These are phyloP conservation scores for Machaerirhynchus nigripectus DNA, from an alignment of 2,113 vertebrate genomes.

Conservation along the genomic window DNA sequence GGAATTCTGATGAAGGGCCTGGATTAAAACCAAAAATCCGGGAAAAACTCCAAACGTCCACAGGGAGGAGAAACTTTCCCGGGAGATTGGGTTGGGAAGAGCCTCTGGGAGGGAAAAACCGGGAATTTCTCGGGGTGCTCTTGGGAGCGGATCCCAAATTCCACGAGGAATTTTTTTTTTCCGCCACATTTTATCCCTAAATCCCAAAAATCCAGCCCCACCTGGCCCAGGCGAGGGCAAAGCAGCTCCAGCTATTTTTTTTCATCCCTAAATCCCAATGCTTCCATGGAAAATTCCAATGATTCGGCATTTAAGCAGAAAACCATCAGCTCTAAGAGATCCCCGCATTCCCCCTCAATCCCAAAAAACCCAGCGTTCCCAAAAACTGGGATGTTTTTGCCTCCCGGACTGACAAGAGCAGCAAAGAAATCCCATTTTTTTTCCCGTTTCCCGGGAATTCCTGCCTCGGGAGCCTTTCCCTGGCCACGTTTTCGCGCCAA, in stretches of 20 bases:
- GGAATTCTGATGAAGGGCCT: slow-evolving; percentile 58
- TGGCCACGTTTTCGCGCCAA: slow-evolving; percentile 72
- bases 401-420: slow-evolving; percentile 32
- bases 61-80: background rate
- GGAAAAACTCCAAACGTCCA: background rate
- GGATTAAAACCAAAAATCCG: background rate
- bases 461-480: slow-evolving; percentile 51
- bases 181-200: background rate
- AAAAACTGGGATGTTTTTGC: slow-evolving; percentile 1
- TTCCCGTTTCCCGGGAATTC: slow-evolving; percentile 50
- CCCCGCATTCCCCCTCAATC: background rate
- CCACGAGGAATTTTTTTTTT: background rate
- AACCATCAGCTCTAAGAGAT: background rate
- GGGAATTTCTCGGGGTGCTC: background rate
- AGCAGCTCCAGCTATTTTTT: background rate
- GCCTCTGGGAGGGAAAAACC: background rate
- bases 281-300: background rate
- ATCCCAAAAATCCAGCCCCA: background rate
- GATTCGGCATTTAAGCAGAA: rapidly evolving
- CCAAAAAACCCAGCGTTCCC: background rate
- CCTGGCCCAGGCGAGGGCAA: background rate
- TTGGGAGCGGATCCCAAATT: rapidly evolving
- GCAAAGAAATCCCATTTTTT: background rate
- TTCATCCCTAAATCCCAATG: background rate
- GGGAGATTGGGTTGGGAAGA: background rate